These are phyloP conservation scores for Solea senegalensis DNA, from an alignment of 2,113 vertebrate species.

Conservation along the genomic window DNA sequence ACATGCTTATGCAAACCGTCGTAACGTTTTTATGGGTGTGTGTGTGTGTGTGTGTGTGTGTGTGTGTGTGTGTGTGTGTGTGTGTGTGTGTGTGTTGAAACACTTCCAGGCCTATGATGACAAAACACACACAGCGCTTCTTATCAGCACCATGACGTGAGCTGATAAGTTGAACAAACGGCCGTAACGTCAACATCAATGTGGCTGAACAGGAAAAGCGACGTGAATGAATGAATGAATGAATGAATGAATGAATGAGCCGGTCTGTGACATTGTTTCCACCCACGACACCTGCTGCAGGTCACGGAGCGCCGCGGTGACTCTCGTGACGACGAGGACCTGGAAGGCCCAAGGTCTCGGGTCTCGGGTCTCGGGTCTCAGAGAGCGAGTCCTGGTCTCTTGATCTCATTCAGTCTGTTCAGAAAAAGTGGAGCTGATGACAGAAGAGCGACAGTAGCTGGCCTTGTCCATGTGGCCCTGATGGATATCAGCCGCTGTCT, in stretches of 20 bases:
- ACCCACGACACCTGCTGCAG: too few species aligned
- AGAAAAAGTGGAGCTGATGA: constrained; percentile 21
- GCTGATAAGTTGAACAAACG: too few species aligned
- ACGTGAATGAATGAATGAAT: neutral
- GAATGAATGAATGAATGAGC: too few species aligned
- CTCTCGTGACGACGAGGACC: constrained; percentile 15
- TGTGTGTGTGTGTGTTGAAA: constrained; percentile 16
- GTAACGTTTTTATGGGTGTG: too few species aligned
- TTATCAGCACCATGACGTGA: neutral
- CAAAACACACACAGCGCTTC: neutral
- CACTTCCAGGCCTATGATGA: constrained; percentile 7
- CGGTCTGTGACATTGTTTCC: neutral
- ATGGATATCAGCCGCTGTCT: constrained; percentile 66
- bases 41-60: neutral
- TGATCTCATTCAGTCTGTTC: constrained; percentile 47
- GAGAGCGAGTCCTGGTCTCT: constrained; percentile 35
- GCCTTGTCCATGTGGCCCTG: constrained; percentile 54
- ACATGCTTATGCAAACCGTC: too few species aligned
- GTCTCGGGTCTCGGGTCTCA: constrained; percentile 16
- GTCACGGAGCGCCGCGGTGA: neutral
- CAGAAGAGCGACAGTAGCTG: constrained; percentile 33
- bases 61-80: constrained; percentile 3
- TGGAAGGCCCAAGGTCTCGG: constrained; percentile 12
- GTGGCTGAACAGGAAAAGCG: constrained; percentile 15
- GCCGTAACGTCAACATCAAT: constrained; percentile 19